Evolutionary conservation across 1,140 invertebrate species (phyloP), one percentile per base, ranked within the genome.

Genomic region (Neodiprion fabricii): DNA sequence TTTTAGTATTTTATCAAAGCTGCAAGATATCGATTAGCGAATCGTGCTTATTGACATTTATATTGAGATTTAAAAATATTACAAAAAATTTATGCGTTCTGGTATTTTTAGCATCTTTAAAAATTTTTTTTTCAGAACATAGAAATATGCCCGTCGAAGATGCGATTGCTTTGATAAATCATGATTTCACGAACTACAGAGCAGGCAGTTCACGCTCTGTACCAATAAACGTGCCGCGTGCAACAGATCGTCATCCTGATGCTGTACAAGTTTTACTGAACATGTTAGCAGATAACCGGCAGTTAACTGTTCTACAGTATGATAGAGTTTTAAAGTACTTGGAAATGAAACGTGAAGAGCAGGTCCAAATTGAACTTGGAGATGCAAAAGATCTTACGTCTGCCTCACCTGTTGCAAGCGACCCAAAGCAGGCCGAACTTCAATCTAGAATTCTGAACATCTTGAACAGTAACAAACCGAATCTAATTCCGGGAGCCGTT

Each of bases 81-180:
- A 40, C 5, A 40, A 40, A 40, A 40, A 2, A 40, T 40, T 40
- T 40, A 40, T 5, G 28, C 28, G 28, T 40, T 40, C 28, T 40
- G 28, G 28, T 40, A 40, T 40, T 5, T 40, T 40, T 40, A 40
- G 1, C 5, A 40, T 40, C 28, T 4, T 40, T 40, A 5, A 40
- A 5, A 3, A 3, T 0, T 4, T 40, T 72, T 17, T 70, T 81
- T 77, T 77, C 88, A 94, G 97, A 98, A 84, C 96, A 98, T 83
- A 92, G 96, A 77, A 97, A 98, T 87, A 98, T 98, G 95, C 96
- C 96, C 0, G 81, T 97, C n/a, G 95, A 97, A 72, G 96, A 97
- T 87, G 96, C 96, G 1, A 90, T 98, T 73, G 91, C 90, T 74
- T 89, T 98, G 65, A 90, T 98, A 49, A 90, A 90, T 23, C 90